A percentile compares a stretch with the other conserved stretches of the same genome.
Conservation (phyloP, 2,888 invertebrate species). For the Idaea straminata region DNA sequence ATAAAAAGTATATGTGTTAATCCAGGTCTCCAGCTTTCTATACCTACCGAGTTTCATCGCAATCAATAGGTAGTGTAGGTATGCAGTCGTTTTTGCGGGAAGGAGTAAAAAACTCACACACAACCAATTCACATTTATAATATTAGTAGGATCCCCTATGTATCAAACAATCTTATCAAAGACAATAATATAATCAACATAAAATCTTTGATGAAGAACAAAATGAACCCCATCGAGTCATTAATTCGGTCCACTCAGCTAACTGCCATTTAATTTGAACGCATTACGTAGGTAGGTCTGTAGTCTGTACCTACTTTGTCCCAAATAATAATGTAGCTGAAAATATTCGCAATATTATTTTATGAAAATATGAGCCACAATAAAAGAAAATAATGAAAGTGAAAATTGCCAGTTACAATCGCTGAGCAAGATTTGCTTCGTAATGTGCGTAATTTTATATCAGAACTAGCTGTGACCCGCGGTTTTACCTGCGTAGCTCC, state of each 20-base stretch:
- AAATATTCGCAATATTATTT: background rate
- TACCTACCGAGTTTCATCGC: too few species aligned
- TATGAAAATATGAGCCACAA: conserved; percentile 1
- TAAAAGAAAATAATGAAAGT: background rate
- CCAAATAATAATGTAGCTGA: background rate
- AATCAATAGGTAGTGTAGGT: too few species aligned
- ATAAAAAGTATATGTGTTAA: too few species aligned
- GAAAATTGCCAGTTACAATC: background rate
- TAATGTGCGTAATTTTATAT: background rate
- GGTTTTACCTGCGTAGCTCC: too few species aligned
- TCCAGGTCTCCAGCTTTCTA: too few species aligned
- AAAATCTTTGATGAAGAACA: background rate
- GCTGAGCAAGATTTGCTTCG: background rate
- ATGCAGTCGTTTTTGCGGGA: too few species aligned
- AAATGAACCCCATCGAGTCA: background rate
- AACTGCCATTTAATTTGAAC: background rate
- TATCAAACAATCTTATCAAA: background rate
- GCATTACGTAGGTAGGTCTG: background rate
- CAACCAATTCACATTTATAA: too few species aligned
- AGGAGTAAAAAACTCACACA: too few species aligned
- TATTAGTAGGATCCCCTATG: background rate
- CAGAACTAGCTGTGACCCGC: background rate
- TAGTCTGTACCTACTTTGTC: background rate
- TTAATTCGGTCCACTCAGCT: background rate
- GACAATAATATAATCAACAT: background rate